phyloP scores from a whole-genome alignment of 2,888 invertebrate genomes.

The Arenicola marina region DNA sequence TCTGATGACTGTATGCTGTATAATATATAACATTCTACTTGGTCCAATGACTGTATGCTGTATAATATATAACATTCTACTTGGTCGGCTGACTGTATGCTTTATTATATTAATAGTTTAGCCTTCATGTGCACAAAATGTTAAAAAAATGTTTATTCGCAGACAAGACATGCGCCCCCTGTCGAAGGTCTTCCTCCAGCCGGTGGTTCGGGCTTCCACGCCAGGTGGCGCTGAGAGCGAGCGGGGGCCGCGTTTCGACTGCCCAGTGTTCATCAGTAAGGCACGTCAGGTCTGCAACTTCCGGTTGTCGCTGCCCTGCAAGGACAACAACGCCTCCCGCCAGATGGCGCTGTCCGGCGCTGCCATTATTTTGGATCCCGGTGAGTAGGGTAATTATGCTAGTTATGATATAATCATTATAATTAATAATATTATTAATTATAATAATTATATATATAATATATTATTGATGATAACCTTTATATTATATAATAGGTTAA shows the following conservation, averaged over 20 bases:
- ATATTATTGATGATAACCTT: background rate
- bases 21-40: no score
- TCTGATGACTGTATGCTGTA: no score
- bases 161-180: background rate
- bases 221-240: background rate
- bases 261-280: constrained; percentile 56
- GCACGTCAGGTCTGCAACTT: constrained; percentile 48
- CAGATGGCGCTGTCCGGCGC: constrained; percentile 40
- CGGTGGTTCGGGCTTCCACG: background rate
- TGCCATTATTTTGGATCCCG: constrained; percentile 51
- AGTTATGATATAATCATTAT: no score
- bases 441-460: no score
- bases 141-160: no score
- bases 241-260: constrained; percentile 34
- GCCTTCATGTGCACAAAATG: no score
- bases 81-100: no score
- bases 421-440: no score
- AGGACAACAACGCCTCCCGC: no score
- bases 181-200: background rate
- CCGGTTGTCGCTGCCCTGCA: constrained; percentile 47
- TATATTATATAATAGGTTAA: background rate
- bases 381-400: constrained; percentile 29
- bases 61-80: no score
- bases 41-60: no score
- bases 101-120: no score